These are phyloP conservation scores for Clusia tigrina DNA, from an alignment of 2,888 invertebrate species.

Conservation along the genomic window DNA sequence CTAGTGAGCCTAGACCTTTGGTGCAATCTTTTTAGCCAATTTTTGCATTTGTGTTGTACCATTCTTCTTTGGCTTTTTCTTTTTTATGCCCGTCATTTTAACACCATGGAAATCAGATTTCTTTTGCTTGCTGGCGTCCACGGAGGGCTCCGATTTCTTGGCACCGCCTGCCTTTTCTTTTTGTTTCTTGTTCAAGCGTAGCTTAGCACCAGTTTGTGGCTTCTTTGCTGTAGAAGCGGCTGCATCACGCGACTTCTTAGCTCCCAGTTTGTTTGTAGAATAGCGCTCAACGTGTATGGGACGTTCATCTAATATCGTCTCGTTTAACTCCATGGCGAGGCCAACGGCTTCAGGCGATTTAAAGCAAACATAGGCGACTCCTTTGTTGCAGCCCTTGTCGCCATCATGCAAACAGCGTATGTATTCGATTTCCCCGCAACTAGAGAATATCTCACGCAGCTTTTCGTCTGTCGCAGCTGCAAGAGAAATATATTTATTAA, in stretches of 20 bases:
- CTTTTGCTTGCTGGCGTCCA: slow-evolving; percentile 33
- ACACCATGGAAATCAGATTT: slow-evolving; percentile 59
- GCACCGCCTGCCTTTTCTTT: slow-evolving; percentile 27
- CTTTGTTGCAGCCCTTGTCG: slow-evolving; percentile 60
- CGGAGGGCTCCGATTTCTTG: neutral
- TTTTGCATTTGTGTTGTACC: slow-evolving; percentile 46
- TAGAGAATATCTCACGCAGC: slow-evolving; percentile 59
- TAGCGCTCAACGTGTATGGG: slow-evolving; percentile 61
- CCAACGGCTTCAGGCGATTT: slow-evolving; percentile 57
- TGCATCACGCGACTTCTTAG: slow-evolving; percentile 48
- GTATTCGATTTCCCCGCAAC: slow-evolving; percentile 62
- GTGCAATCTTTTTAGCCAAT: slow-evolving; percentile 62
- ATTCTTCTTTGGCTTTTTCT: slow-evolving; percentile 53
- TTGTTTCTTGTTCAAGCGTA: slow-evolving; percentile 37
- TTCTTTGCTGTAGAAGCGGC: slow-evolving; percentile 26
- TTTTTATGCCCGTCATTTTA: slow-evolving; percentile 50
- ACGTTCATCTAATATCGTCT: slow-evolving; percentile 60
- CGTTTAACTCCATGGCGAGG: slow-evolving; percentile 59
- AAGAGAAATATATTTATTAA: slow-evolving; percentile 22
- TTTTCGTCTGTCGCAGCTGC: slow-evolving; percentile 59
- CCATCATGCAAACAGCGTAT: slow-evolving; percentile 56
- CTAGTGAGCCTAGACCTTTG: slow-evolving; percentile 35
- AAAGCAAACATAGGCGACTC: slow-evolving; percentile 61
- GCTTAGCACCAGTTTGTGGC: slow-evolving; percentile 38
- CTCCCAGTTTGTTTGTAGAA: slow-evolving; percentile 51